Evolutionary conservation across 2,888 invertebrate species (phyloP).

Genomic region (Drosophila meridionalis): DNA sequence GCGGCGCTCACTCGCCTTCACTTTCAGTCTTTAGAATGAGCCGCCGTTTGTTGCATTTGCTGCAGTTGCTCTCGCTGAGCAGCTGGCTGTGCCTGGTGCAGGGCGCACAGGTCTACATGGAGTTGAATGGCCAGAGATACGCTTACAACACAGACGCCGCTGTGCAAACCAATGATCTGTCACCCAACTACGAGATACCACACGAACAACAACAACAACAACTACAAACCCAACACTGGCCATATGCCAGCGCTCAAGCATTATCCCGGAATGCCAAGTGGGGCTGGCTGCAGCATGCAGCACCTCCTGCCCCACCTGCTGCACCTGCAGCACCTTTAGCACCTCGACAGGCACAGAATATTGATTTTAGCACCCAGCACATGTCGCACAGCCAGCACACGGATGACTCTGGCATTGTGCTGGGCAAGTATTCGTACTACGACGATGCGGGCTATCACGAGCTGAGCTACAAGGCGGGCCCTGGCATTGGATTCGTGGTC

Average conservation of each 20-base stretch:
- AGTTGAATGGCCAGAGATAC: slow-evolving; percentile 84
- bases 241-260: neutral
- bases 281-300: slow-evolving; percentile 27
- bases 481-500: slow-evolving; percentile 88
- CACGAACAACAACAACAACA: neutral
- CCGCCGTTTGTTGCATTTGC: slow-evolving; percentile 11
- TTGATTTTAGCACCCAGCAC: slow-evolving; percentile 77
- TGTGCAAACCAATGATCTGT: slow-evolving; percentile 35
- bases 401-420: slow-evolving; percentile 80
- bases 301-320: slow-evolving; percentile 15
- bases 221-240: slow-evolving; percentile 13
- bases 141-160: slow-evolving; percentile 84
- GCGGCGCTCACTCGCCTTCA: neutral
- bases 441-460: slow-evolving; percentile 91
- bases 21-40: slow-evolving; percentile 42
- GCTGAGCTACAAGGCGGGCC: slow-evolving; percentile 90
- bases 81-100: slow-evolving; percentile 5
- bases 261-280: slow-evolving; percentile 24
- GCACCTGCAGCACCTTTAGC: neutral
- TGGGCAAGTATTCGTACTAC: slow-evolving; percentile 88
- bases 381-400: slow-evolving; percentile 80
- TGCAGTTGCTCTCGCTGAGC: slow-evolving; percentile 18
- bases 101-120: slow-evolving; percentile 82
- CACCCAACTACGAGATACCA: slow-evolving; percentile 54
- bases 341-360: slow-evolving; percentile 58